A percentile compares a stretch with the other conserved stretches of the same genome.
Evolutionary conservation across 1,140 invertebrate genomes (phyloP).

Genomic region (Drosophila guanche): DNA sequence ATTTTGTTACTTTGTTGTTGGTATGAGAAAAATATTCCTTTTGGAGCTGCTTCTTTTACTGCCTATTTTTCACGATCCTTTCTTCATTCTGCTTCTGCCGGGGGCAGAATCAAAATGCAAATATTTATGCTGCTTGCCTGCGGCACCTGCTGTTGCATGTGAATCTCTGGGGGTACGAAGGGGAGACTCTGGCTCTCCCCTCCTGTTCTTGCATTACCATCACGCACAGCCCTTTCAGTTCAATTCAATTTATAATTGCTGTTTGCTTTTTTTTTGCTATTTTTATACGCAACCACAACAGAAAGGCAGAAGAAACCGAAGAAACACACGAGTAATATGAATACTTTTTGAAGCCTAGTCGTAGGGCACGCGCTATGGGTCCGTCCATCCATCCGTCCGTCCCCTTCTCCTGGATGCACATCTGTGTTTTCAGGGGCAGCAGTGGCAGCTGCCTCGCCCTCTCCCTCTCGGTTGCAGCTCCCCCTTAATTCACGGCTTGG

Average conservation of each 20-base stretch:
- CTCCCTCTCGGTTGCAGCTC: neutral
- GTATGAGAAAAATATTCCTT: too few relatives aligned
- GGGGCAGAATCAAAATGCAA: slow-evolving; percentile 4
- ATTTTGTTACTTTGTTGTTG: too few relatives aligned
- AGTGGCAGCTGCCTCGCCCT: slow-evolving; percentile 47
- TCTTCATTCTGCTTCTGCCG: too few relatives aligned
- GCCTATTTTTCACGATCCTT: too few relatives aligned
- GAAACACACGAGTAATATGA: slow-evolving; percentile 29
- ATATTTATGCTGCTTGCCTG: slow-evolving; percentile 40
- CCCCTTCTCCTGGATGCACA: slow-evolving; percentile 32
- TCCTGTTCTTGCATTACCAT: slow-evolving; percentile 62
- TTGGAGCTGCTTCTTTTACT: too few relatives aligned
- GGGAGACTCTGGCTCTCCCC: neutral
- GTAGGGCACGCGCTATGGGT: slow-evolving; percentile 59
- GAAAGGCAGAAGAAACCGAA: slow-evolving; percentile 18
- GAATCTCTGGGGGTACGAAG: too few relatives aligned
- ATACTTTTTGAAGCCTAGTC: slow-evolving; percentile 64
- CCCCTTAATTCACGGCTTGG: slow-evolving; percentile 9
- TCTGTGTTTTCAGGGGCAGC: slow-evolving; percentile 57
- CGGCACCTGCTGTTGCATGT: slow-evolving; percentile 42
- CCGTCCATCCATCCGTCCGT: neutral
- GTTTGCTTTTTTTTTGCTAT: slow-evolving; percentile 64
- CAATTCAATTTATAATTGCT: slow-evolving; percentile 73
- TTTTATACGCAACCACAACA: slow-evolving; percentile 63
- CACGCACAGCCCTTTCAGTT: slow-evolving; percentile 79